Evolutionary conservation across 2,888 invertebrate genomes (phyloP), one percentile per base, ranked within the genome.

Genomic region (Eristalinus aeneus): DNA sequence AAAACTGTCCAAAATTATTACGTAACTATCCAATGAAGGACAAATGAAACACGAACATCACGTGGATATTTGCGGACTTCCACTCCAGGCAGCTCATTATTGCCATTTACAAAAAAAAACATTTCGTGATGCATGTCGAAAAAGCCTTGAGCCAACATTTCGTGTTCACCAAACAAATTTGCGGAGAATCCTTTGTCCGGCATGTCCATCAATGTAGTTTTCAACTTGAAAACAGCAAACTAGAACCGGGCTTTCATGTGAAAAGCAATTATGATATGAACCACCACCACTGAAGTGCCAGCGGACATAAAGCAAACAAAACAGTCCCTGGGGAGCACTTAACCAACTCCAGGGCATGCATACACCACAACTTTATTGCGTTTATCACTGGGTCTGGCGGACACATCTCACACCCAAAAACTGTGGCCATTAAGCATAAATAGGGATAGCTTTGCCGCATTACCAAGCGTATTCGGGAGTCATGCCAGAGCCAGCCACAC

Each of bases 401-500:
- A 11, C 53, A 32, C 20, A 32, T 31, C 67, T 67, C 27, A 54
- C 27, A 12, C 67, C 20, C 46, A 16, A 46, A 46, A 46, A 54
- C 27, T 20, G 31, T 8, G 46, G 6, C 53, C 27, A 64, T 53
- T 32, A 36, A 54, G 12, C 46, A 56, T 56, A 34, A 68, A 68
- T 56, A 34, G 22, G n/a, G 20, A 27, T 54, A 54, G 68, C 73
- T 72, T 46, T 71, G 69, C 69, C 69, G 39, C 46, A 46, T 46
- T 16, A n/a, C 46, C 46, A 63, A 46, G 63, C 39, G 53, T 54
- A 58, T 75, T 22, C 61, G 53, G 73, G 60, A 63, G 63, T 32
- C 32, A 46, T 39, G 46, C 16, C 39, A 34, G 9, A 54, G 31
- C 20, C 32, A 56, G 32, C 82, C 83, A 65, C 83, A 84, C 78